Base-by-base conservation (phyloP, 1,140 invertebrate species). In the Zaprionus ghesquierei region DNA sequence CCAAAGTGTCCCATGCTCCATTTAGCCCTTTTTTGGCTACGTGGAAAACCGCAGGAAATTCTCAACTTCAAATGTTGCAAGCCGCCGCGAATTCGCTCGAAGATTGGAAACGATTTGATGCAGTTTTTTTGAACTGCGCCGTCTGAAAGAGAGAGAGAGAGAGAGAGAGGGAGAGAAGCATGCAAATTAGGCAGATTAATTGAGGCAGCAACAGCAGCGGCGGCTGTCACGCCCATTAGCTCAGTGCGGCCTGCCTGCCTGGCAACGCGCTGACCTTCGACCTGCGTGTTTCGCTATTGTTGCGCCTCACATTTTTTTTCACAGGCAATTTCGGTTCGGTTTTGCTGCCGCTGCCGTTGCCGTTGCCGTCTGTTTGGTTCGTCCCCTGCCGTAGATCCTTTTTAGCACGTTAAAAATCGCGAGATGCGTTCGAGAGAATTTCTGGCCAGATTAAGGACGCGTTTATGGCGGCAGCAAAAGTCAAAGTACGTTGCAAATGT, bases 161-260 rank as follows among this genome's bases (percentile, higher is more conserved):
- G 1, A 23, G 20, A n/a, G 1, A 51, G 58, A 18, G 15, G 6
- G 38, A 46, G 41, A 12, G 61, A n/a, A 41, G 35, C 35, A 87
- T 87, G 84, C 82, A 87, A 87, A 87, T 87, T 89, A 82, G 25
- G 50, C 46, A 59, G 50, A 79, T 82, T 77, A 89, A 79, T 87
- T 80, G 66, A 50, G 51, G 44, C 41, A 80, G 79, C 53, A 75
- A 75, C 38, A 20, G 41, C 41, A 5, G 18, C 41, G 18, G 41
- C 41, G 41, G 41, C 18, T 22, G 41, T 85, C 81, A 85, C 56
- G 81, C 77, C 65, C 41, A 66, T 78, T 75, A 82, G 49, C 20
- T 6, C 58, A 44, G 49, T 63, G 44, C 38, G 44, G 44, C 25
- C 29, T 15, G 35, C 2, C 49, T 41, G 22, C 41, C 22, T 50